Evolutionary conservation across 2,797 vertebrate genomes (phyloP).

Genomic region (Cryptoblepharus egeriae): DNA sequence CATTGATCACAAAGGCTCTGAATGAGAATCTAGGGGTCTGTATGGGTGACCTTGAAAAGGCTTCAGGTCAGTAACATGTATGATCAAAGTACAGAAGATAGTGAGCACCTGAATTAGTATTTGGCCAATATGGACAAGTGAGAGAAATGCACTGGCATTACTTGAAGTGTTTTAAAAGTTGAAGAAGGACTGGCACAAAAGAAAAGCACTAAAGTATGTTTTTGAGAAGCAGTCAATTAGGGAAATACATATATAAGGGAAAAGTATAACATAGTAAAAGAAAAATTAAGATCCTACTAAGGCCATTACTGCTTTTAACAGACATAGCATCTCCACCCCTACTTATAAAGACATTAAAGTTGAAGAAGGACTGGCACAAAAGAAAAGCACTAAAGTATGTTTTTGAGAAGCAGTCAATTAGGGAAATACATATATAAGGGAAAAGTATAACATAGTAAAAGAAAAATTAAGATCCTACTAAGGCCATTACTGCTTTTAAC

Average conservation of each 20-base stretch:
- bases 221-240: neutral
- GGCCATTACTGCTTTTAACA: neutral
- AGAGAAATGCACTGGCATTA: neutral
- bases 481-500: neutral
- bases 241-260: neutral
- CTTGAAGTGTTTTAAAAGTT: neutral
- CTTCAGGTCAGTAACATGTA: neutral
- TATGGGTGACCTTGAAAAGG: neutral
- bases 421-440: neutral
- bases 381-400: too few species aligned
- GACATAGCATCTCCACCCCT: too few species aligned
- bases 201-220: neutral
- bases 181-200: neutral
- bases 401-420: neutral
- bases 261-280: neutral
- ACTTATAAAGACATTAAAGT: too few species aligned
- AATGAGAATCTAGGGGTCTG: neutral
- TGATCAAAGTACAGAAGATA: neutral
- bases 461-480: neutral
- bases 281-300: neutral
- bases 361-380: too few species aligned
- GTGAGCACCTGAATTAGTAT: neutral
- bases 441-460: neutral
- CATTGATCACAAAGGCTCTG: neutral
- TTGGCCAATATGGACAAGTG: neutral